phyloP scores from a whole-genome alignment of 2,113 vertebrate species.

The Zosterops hypoxanthus region DNA sequence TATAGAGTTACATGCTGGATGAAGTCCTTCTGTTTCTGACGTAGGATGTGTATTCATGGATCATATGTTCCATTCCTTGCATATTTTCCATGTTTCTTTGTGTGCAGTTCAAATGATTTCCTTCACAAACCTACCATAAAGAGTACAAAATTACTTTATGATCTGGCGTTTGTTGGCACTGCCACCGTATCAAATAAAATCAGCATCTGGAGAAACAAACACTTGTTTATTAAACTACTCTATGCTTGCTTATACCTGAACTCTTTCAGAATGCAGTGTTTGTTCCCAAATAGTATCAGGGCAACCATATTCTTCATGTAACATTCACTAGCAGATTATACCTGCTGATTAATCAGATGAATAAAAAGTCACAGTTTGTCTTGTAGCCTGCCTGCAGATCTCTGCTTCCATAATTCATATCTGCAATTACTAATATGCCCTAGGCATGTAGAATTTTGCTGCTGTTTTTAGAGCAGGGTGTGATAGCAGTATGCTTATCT shows the following conservation, averaged over 20 bases:
- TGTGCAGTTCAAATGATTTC: background rate
- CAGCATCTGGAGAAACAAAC: background rate
- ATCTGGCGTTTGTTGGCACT: background rate
- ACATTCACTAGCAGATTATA: background rate
- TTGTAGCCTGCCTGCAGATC: background rate
- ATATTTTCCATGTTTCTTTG: constrained; percentile 36
- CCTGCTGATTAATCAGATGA: background rate
- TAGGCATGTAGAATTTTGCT: background rate
- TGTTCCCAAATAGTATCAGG: background rate
- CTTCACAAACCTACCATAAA: background rate
- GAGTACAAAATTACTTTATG: background rate
- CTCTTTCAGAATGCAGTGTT: background rate
- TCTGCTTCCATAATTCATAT: background rate
- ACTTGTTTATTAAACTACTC: background rate
- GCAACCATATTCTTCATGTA: background rate
- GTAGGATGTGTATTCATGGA: background rate
- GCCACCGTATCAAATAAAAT: background rate
- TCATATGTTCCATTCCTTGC: constrained; percentile 28
- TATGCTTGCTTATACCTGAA: background rate
- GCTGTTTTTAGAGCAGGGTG: background rate
- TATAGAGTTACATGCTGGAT: background rate
- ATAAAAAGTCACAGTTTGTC: background rate
- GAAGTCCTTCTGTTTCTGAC: background rate
- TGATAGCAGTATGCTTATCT: background rate
- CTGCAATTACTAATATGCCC: background rate